phyloP scores from a whole-genome alignment of 1,140 invertebrate genomes.

The Rhizoglyphus robini region DNA sequence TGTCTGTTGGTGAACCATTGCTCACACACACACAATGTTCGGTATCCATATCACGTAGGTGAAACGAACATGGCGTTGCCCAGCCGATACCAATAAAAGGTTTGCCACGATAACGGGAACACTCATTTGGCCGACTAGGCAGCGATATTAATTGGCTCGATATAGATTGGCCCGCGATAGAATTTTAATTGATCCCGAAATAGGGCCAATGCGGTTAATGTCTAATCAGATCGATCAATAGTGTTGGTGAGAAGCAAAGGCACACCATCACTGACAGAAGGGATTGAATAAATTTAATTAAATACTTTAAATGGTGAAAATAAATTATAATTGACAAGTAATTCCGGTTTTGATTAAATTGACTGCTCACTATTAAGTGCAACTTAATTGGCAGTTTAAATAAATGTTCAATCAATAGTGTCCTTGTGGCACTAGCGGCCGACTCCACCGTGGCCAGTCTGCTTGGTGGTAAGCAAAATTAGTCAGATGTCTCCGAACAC shows the following conservation, averaged over 20 bases:
- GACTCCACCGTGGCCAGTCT: no score
- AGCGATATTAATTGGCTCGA: conserved; percentile 4
- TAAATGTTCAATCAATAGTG: neutral
- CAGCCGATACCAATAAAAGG: conserved; percentile 3
- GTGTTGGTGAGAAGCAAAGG: no score
- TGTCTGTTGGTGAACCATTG: neutral
- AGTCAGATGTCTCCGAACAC: neutral
- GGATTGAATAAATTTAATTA: no score
- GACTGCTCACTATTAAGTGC: neutral
- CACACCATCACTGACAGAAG: no score
- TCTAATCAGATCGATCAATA: no score
- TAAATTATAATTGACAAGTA: neutral
- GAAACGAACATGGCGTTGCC: neutral
- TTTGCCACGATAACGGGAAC: neutral
- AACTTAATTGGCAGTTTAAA: neutral
- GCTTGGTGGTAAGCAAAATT: no score
- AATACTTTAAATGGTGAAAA: no score
- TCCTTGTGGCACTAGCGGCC: no score
- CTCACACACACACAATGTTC: neutral
- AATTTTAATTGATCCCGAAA: conserved; percentile 14
- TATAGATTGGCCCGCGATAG: neutral
- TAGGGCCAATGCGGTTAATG: no score
- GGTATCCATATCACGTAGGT: conserved; percentile 6
- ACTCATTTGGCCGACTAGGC: neutral
- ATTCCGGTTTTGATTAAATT: neutral